Evolutionary conservation across 2,113 vertebrate genomes (phyloP), one percentile per base, ranked within the genome.

Genomic region (Ochotona curzoniae): DNA sequence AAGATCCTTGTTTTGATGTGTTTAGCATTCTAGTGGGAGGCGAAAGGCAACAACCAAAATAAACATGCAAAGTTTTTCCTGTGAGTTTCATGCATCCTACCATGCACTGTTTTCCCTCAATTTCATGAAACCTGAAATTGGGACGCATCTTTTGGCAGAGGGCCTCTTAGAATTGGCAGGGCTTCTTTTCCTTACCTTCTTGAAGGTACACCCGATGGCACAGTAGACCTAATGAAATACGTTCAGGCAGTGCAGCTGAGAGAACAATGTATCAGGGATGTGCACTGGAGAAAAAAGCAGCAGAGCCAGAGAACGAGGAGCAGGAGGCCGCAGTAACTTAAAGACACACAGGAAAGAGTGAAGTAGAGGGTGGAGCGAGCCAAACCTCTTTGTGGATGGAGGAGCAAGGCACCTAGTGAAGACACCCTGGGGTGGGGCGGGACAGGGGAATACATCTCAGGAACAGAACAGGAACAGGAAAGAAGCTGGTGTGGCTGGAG

Each of bases 101-200:
- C 78, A 66, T 47, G 8, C 26, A 80, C 10, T n/a, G 44, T 70
- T 63, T n/a, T 35, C 63, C 47, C 44, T 63, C 30, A 57, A 17
- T 79, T 93, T 91, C 49, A 70, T 60, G 35, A 89, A 86, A 73
- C 28, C 26, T 64, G 12, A 84, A 60, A 61, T 49, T 85, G 38
- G 28, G 63, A 38, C 60, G 38, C 14, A 69, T 89, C 54, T 89
- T 67, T 92, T 64, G 66, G 54, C 61, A 83, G 63, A 76, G 10
- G 32, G 35, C 30, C 75, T 67, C 54, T 84, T 60, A 38, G 0
- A 75, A 82, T 0, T 38, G 26, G 26, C 15, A 51, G 38, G 5
- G 21, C 47, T 70, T 81, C 44, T 8, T 25, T 28, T 26, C 57
- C 15, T 47, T 47, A 21, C 14, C 76, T 76, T 86, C n/a, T 90